These are phyloP conservation scores for Agelaius phoeniceus DNA, from an alignment of 2,113 vertebrate genomes.

Conservation along the genomic window DNA sequence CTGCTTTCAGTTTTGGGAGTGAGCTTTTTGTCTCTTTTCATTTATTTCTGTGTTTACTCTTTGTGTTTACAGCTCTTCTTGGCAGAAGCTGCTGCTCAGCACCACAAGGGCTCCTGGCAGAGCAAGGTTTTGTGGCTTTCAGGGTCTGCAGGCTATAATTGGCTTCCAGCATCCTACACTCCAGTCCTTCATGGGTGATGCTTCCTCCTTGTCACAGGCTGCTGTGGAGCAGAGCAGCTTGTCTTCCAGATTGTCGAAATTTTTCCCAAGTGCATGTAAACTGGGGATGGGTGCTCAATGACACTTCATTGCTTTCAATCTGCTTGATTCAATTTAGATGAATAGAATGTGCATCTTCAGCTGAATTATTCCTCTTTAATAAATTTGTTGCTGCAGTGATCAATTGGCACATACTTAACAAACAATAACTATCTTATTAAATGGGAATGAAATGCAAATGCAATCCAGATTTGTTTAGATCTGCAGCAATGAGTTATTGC, in stretches of 20 bases:
- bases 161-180: not conserved
- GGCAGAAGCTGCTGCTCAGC: not conserved
- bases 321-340: conserved; percentile 1
- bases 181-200: not conserved
- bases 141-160: not conserved
- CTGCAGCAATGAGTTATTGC: not conserved
- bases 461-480: not conserved
- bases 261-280: not conserved
- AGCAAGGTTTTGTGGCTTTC: not conserved
- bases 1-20: not conserved
- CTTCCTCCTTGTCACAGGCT: not conserved
- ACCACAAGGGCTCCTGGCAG: not conserved
- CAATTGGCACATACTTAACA: conserved; percentile 35
- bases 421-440: conserved; percentile 40
- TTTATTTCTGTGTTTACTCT: not conserved
- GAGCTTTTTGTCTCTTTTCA: not conserved
- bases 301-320: not conserved
- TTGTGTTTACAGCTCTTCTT: not conserved
- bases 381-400: conserved; percentile 50
- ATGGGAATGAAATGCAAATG: conserved; percentile 33
- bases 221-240: not conserved
- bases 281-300: not conserved
- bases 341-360: not conserved
- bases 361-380: conserved; percentile 47
- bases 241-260: not conserved